Base-by-base conservation (phyloP, 2,888 invertebrate genomes). In the Leptopilina syphax region DNA sequence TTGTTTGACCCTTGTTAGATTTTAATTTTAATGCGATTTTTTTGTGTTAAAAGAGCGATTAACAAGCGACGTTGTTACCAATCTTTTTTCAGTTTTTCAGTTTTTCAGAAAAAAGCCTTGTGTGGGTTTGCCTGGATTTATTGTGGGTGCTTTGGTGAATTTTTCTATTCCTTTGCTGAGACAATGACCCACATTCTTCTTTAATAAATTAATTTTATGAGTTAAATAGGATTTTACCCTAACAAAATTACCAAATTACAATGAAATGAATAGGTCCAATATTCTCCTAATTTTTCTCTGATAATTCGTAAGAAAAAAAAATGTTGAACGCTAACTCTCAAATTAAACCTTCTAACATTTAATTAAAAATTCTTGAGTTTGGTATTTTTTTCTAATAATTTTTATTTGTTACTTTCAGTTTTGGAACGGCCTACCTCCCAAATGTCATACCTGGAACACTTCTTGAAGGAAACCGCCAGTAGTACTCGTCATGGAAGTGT, bases 391-490 rank as follows among this genome's bases (percentile, higher is more conserved):
- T 44, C 44, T 66, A 65, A 79, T 65, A 50, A 3, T 70, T 34
- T 27, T 80, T 81, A 50, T 78, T 77, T n/a, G 77, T 18, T 57
- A 80, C 87, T 93, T 93, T 84, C 94, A 97, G 97, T 97, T 93
- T 92, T 97, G 93, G 97, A 97, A 90, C 95, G 97, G 85, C 97
- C 97, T 77, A 95, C 97, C 60, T 98, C 98, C 54, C 97, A 97
- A 92, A 96, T 97, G 95, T 97, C 97, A 84, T 97, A 97, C 92
- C 92, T 97, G 90, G 97, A 97, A 90, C 97, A 97, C 90, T 98
- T 98, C 92, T 93, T 98, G 87, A 97, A 97, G 90, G 97, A 97
- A 91, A 94, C 94, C 77, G 92, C 92, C 10, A 92, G 91, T 60
- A 92, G 90, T 82, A 89, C 91, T 77, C 92, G 92, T 82, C 92